Evolutionary conservation across 30 jellyfish, hydroid and myxozoan genomes (phyloP).

Genomic region (Phacellophora camtschatica): DNA sequence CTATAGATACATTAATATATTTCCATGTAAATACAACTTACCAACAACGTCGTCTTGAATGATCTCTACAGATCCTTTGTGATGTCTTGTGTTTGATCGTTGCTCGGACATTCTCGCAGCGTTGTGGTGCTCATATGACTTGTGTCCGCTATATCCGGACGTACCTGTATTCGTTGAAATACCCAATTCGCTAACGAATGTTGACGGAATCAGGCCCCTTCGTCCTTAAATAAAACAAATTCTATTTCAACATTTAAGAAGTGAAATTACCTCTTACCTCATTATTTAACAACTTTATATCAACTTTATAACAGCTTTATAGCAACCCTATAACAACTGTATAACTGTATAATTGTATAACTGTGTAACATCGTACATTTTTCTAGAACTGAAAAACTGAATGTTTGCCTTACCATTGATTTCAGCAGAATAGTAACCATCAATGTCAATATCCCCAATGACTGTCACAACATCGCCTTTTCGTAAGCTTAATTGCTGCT

Average conservation of each 20-base stretch:
- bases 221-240: slow-evolving; percentile 57
- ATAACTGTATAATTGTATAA: no score
- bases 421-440: slow-evolving; percentile 92
- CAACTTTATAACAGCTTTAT: no score
- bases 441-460: slow-evolving; percentile 90
- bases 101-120: slow-evolving; percentile 7
- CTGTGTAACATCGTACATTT: no score
- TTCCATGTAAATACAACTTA: neutral
- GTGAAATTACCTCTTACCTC: no score
- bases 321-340: no score
- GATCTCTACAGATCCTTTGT: slow-evolving; percentile 46
- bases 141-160: slow-evolving; percentile 56
- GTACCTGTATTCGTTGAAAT: slow-evolving; percentile 5
- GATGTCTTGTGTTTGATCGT: neutral
- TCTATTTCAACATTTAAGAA: no score
- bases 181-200: slow-evolving; percentile 74
- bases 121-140: slow-evolving; percentile 24
- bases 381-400: neutral
- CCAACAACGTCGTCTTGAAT: slow-evolving; percentile 64
- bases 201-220: slow-evolving; percentile 86
- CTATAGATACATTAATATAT: neutral
- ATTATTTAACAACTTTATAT: no score
- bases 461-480: slow-evolving; percentile 90
- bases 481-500: slow-evolving; percentile 72
- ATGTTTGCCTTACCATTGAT: slow-evolving; percentile 51